Conservation (phyloP, 2,113 vertebrate genomes). For the Bambusicola thoracicus region DNA sequence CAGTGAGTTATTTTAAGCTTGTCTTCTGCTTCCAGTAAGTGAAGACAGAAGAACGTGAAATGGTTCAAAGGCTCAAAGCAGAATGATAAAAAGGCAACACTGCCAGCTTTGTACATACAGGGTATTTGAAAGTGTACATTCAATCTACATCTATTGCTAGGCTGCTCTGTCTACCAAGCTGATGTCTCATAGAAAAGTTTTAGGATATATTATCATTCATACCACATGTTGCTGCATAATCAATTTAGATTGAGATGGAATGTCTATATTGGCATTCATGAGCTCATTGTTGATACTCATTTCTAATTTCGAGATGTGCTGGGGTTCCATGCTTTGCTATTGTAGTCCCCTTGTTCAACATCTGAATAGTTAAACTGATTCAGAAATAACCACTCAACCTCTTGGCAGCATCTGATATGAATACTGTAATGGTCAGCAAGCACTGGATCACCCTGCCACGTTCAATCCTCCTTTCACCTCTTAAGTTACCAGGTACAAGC, state of each 20-base stretch:
- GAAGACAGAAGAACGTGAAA: neutral
- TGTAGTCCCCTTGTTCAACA: neutral
- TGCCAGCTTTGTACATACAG: neutral
- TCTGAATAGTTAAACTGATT: neutral
- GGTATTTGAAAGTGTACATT: neutral
- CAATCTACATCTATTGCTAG: neutral
- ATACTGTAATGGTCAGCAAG: neutral
- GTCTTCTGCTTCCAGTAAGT: neutral
- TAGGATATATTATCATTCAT: neutral
- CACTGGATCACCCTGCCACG: accelerated
- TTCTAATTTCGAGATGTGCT: neutral
- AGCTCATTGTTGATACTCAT: neutral
- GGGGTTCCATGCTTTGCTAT: neutral
- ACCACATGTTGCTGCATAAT: neutral
- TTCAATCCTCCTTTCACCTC: neutral
- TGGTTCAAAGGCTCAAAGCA: neutral
- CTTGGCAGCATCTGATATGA: neutral
- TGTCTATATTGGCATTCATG: neutral
- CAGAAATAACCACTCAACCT: neutral
- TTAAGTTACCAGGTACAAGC: neutral
- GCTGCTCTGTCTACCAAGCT: neutral
- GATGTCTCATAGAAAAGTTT: neutral
- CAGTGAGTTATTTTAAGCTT: neutral
- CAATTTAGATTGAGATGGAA: neutral
- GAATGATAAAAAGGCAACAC: neutral